phyloP scores from a whole-genome alignment of 2,888 invertebrate genomes.

The Thalpophila matura region DNA sequence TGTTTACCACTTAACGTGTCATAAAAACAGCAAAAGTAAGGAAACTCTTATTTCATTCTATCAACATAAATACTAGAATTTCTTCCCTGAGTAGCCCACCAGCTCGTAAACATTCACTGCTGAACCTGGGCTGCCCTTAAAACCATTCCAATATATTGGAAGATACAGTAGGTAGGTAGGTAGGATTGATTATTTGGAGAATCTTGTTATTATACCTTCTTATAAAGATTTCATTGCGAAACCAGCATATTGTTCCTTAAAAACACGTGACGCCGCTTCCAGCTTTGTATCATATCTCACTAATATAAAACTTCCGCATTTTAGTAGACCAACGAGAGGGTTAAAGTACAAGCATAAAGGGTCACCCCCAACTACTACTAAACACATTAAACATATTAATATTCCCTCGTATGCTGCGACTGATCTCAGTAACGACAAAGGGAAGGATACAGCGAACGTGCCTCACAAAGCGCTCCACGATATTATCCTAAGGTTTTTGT shows the following conservation, averaged over 20 bases:
- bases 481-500: slow-evolving; percentile 83
- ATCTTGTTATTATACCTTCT: too few relatives aligned
- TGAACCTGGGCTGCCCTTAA: background rate
- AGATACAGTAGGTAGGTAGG: too few relatives aligned
- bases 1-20: slow-evolving; percentile 41
- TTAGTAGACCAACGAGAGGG: slow-evolving; percentile 31
- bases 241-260: background rate
- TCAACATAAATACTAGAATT: background rate
- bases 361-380: slow-evolving; percentile 51
- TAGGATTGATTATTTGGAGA: too few relatives aligned
- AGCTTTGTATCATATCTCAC: background rate
- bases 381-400: slow-evolving; percentile 61
- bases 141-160: background rate
- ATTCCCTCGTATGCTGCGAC: slow-evolving; percentile 56
- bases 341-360: slow-evolving; percentile 45
- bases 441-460: slow-evolving; percentile 87
- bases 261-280: background rate
- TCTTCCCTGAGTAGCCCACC: background rate
- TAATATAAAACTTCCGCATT: slow-evolving; percentile 1
- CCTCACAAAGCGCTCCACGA: slow-evolving; percentile 82
- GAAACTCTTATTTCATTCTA: slow-evolving; percentile 12
- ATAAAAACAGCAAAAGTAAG: slow-evolving; percentile 18
- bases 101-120: background rate
- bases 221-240: background rate
- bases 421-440: slow-evolving; percentile 76